Conservation (phyloP, 2,113 vertebrate genomes). For the Ardeotis arabs region DNA sequence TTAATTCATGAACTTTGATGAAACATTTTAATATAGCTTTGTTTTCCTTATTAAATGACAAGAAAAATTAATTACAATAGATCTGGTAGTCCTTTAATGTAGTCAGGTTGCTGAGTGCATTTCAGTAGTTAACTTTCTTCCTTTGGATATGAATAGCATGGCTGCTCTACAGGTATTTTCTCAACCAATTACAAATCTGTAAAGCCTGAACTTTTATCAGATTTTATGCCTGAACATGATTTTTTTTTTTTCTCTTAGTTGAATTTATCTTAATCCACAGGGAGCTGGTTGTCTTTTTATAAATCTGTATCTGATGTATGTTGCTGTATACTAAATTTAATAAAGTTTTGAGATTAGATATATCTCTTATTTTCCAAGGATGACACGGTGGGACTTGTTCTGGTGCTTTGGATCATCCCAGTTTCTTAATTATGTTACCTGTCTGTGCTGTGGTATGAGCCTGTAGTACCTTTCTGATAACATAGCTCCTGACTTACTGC, state of each 20-base stretch:
- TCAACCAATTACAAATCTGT: not conserved
- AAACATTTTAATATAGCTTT: slow-evolving; percentile 60
- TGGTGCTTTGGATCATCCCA: not conserved
- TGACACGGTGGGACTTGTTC: not conserved
- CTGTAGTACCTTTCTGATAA: not conserved
- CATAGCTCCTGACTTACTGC: not conserved
- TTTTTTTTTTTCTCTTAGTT: not conserved
- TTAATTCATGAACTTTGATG: slow-evolving; percentile 55
- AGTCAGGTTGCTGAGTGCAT: slow-evolving; percentile 8
- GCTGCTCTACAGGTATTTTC: not conserved
- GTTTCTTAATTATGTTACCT: not conserved
- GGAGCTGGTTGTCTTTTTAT: not conserved
- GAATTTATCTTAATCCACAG: not conserved
- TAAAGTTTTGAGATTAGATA: not conserved
- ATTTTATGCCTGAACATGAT: not conserved
- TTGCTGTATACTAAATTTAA: not conserved
- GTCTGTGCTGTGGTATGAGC: not conserved
- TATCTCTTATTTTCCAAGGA: not conserved
- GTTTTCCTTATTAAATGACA: slow-evolving; percentile 50
- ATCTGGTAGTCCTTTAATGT: slow-evolving; percentile 25
- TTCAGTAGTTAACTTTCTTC: slow-evolving; percentile 2
- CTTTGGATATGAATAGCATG: not conserved
- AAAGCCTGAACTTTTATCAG: not conserved
- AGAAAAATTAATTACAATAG: slow-evolving; percentile 43
- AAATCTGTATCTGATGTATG: not conserved